Evolutionary conservation across 1,140 invertebrate genomes (phyloP), one percentile per base, ranked within the genome.

Genomic region (Drosophila tsacasi): DNA sequence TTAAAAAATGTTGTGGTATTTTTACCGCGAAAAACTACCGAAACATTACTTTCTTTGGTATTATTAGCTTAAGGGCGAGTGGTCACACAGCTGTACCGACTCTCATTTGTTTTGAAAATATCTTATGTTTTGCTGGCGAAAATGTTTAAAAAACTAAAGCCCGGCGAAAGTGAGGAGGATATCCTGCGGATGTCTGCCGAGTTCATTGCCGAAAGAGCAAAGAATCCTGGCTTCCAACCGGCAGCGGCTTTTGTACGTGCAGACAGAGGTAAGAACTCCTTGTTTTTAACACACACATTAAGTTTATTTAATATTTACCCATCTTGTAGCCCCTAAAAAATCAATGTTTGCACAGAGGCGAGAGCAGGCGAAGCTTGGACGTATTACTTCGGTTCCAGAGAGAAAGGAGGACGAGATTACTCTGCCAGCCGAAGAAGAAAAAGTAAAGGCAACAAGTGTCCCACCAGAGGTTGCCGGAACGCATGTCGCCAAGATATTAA

Each of bases 131-230:
- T 72, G 58, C 19, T 46, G 19, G n/a, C 12, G 0, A 76, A 71
- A 87, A 95, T 95, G 95, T 93, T 95, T 74, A 93, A 93, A 68
- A 93, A 96, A 79, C 95, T 96, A 1, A 95, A 95, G 76, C 94
- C 94, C 2, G 94, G 93, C 5, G 96, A 96, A 81, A 94, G 91
- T 32, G 96, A 96, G 76, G 94, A 96, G 23, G 95, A 96, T 79
- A 93, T 97, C 46, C 93, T 96, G 19, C 94, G 94, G 44, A 95
- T 96, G 94, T 96, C 96, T 83, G 94, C 95, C 71, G 95, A 96
- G 58, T 97, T 96, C 81, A 79, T 95, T 3, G 85, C 93, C 25
- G 93, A 94, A 77, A 94, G 94, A 66, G 79, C 79, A 15, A 93
- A 93, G 42, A 93, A 94, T 77, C 81, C 86, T 25, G 92, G 93